phyloP scores from a whole-genome alignment of 2,888 invertebrate species.

The Lasioglossum oenotherae region DNA sequence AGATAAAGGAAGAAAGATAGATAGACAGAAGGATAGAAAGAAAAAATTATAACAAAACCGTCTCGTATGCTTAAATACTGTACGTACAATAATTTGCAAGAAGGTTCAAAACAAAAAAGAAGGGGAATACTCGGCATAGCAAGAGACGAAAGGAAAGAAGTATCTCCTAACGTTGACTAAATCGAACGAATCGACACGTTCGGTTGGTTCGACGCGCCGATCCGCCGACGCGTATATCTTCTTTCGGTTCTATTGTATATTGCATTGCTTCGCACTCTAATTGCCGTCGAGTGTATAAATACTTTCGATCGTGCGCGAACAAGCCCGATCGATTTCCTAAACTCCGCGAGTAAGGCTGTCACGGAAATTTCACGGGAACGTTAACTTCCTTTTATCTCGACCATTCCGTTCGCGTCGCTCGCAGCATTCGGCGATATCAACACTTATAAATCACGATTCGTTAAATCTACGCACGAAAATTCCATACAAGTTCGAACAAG shows the following conservation, averaged over 20 bases:
- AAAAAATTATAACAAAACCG: constrained; percentile 13
- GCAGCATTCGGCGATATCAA: constrained; percentile 21
- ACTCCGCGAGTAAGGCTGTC: constrained; percentile 15
- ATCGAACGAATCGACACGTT: constrained; percentile 29
- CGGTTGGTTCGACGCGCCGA: constrained; percentile 31
- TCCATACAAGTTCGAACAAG: constrained; percentile 18
- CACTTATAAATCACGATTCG: constrained; percentile 21
- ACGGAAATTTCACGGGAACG: constrained; percentile 24
- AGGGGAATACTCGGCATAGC: constrained; percentile 4
- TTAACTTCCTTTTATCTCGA: not conserved
- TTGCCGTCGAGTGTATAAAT: constrained; percentile 35
- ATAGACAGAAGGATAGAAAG: not conserved
- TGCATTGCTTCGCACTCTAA: constrained; percentile 40
- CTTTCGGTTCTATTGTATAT: constrained; percentile 30
- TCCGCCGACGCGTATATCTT: constrained; percentile 33
- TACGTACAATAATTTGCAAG: constrained; percentile 35
- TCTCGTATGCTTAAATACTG: constrained; percentile 48
- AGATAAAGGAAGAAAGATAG: not conserved
- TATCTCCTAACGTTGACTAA: constrained; percentile 47
- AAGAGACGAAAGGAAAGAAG: constrained; percentile 17
- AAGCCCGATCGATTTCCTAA: constrained; percentile 29
- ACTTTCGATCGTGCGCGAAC: constrained; percentile 42
- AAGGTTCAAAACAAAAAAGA: constrained; percentile 9
- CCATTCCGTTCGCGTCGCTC: not conserved
- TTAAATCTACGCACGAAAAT: constrained; percentile 15